Evolutionary conservation across 2,113 vertebrate genomes (phyloP), one percentile per base, ranked within the genome.

Genomic region (Phoenicopterus ruber): DNA sequence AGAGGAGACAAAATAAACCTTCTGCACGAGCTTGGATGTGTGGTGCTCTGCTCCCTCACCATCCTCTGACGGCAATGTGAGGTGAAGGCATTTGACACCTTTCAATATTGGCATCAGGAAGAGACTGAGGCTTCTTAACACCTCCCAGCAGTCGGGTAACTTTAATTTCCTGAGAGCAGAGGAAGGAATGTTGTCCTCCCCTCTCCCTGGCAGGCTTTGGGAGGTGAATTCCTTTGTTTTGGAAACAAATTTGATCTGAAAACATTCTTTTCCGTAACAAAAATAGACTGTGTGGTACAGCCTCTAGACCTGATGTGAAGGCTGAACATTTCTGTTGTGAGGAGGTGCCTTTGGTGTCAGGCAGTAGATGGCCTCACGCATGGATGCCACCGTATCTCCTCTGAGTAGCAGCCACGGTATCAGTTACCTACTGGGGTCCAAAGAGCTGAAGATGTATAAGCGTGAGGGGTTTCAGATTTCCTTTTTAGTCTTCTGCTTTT

Each of bases 121-220:
- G 84, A 93, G 69, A 65, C 59, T 77, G 66, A 67, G 57, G 67
- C 70, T 10, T 80, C 90, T 63, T 80, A 86, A 88, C 71, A 78
- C 76, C 67, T 94, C 76, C 72, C 36, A 52, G 71, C 67, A 77
- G 46, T 70, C 2, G 17, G n/a, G 46, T 77, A 94, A 83, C 36
- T 77, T 88, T 94, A 88, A 96, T 96, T 97, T 97, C 96, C 95
- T 94, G 92, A 88, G 82, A 86, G 71, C 58, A 65, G 67, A 72
- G 78, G 54, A 79, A 79, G 71, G 90, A 95, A 94, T 94, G 74
- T 80, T 88, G 78, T 55, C 55, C 34, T 67, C 42, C 47, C 13
- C 32, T 78, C 31, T 71, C 42, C 63, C 61, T 88, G 63, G 42
- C 72, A 84, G 57, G 61, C 47, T 78, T 28, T 79, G 50, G 57